Percentiles rank a stretch among this genome's conserved stretches.
Evolutionary conservation across 2,888 invertebrate genomes (phyloP).

Genomic region (Syritta pipiens): DNA sequence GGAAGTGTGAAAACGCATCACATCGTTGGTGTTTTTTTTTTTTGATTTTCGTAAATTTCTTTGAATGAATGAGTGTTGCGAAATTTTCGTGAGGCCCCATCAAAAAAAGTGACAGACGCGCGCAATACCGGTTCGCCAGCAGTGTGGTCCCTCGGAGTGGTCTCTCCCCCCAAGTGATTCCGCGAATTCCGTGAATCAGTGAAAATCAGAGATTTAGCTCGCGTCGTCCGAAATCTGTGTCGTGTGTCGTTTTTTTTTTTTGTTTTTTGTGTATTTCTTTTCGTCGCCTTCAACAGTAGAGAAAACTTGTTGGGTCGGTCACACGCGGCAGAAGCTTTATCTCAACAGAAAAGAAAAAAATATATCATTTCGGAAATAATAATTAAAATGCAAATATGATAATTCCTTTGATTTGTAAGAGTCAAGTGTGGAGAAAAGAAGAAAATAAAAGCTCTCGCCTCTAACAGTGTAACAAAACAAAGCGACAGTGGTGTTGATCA

Average conservation of each 20-base stretch:
- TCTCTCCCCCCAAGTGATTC: too few relatives aligned
- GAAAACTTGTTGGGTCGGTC: slow-evolving; percentile 34
- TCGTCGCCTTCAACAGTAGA: background rate
- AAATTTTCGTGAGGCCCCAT: background rate
- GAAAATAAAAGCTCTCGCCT: slow-evolving; percentile 24
- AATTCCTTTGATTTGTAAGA: slow-evolving; percentile 15
- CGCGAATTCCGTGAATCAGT: slow-evolving; percentile 59
- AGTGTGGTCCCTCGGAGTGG: too few relatives aligned
- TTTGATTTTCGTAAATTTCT: background rate
- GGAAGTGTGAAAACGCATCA: slow-evolving; percentile 46
- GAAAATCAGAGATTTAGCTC: slow-evolving; percentile 18
- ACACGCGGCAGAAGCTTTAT: slow-evolving; percentile 11
- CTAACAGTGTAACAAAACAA: slow-evolving; percentile 25
- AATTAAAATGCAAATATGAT: slow-evolving; percentile 30
- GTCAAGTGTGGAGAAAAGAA: background rate
- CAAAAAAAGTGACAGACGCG: slow-evolving; percentile 25
- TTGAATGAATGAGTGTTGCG: slow-evolving; percentile 25
- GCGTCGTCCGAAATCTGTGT: slow-evolving; percentile 18
- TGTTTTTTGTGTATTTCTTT: background rate
- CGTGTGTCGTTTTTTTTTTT: slow-evolving; percentile 5
- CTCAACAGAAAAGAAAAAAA: background rate
- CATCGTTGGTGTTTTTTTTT: too few relatives aligned
- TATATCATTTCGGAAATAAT: slow-evolving; percentile 13
- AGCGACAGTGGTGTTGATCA: slow-evolving; percentile 16
- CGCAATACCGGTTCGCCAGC: slow-evolving; percentile 46